Evolutionary conservation across 2,797 vertebrate species (phyloP), one percentile per base, ranked within the genome.

Genomic region (Benthosema pterotum): DNA sequence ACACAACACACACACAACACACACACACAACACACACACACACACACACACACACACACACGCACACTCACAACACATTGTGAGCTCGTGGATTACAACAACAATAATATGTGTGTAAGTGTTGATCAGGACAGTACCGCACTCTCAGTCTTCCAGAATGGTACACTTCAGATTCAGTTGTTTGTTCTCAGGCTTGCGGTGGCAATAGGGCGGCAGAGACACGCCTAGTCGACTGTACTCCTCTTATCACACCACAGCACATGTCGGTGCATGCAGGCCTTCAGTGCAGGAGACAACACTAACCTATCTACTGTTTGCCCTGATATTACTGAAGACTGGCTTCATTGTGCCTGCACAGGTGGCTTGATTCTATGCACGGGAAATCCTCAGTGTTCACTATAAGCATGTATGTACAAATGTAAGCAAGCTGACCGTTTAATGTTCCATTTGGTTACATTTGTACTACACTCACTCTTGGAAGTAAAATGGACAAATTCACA

Each of bases 201-300:
- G 47, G 62, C 52, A 71, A 77, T 58, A 61, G 65, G 75, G 55
- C 57, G 53, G 48, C 61, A 50, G 43, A 72, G 68, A 71, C 13
- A 32, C 32, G 7, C 32, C 32, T 32, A 32, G 43, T 68, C 74
- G 65, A 42, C 56, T 76, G 45, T 52, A 22, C 57, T 57, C 54
- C 54, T 84, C 70, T 85, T 79, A 85, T 87, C 83, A 80, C 62
- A 49, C 28, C 0, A 3, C 64, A 48, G 68, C 77, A 82, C 78
- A 73, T 70, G 83, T 85, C 68, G 13, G 16, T 19, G 70, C 84
- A 68, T 1, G 79, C 62, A 77, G 66, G 43, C 65, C 71, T 66
- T 77, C 72, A 64, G 70, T 52, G 19, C 63, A 76, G 72, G 74
- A 78, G 80, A 85, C 66, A 43, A 63, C 55, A 43, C 59, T 32